Conservation (phyloP, 1,140 invertebrate genomes). For the Vanessa atalanta region DNA sequence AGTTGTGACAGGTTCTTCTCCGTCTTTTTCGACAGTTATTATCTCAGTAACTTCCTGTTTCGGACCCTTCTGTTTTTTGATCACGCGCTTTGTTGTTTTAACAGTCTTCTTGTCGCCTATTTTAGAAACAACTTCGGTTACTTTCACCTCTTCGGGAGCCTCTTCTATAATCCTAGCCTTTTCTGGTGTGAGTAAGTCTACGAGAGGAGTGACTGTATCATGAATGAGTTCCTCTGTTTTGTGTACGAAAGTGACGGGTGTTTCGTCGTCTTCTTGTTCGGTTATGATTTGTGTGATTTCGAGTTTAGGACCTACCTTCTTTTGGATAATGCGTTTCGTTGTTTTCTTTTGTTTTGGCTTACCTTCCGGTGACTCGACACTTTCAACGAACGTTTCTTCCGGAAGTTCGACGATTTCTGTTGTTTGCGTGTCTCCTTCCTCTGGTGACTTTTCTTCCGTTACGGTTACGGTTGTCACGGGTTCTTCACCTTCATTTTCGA, state of each 20-base stretch:
- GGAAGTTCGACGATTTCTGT: conserved; percentile 25
- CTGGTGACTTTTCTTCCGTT: not conserved
- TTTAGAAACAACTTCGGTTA: not conserved
- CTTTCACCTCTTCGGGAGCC: not conserved
- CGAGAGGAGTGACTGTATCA: not conserved
- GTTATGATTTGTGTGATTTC: conserved; percentile 66
- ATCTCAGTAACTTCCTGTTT: conserved; percentile 12
- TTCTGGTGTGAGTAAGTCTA: not conserved
- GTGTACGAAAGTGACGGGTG: conserved; percentile 18
- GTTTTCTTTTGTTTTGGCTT: conserved; percentile 64
- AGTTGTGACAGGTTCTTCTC: no score
- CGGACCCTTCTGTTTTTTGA: conserved; percentile 5
- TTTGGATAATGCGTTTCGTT: conserved; percentile 62
- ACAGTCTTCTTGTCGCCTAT: not conserved
- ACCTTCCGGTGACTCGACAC: conserved; percentile 50
- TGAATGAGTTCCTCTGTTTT: conserved; percentile 10
- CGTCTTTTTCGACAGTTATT: no score
- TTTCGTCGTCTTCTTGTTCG: conserved; percentile 61
- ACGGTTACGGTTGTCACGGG: conserved; percentile 1
- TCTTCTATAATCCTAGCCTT: not conserved
- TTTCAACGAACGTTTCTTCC: conserved; percentile 7
- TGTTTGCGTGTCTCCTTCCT: conserved; percentile 38
- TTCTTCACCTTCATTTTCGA: conserved; percentile 8
- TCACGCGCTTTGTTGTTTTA: conserved; percentile 4
- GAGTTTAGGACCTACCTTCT: conserved; percentile 45